These are phyloP conservation scores for Drosophila picticornis DNA, from an alignment of 2,888 invertebrate species.

Conservation along the genomic window DNA sequence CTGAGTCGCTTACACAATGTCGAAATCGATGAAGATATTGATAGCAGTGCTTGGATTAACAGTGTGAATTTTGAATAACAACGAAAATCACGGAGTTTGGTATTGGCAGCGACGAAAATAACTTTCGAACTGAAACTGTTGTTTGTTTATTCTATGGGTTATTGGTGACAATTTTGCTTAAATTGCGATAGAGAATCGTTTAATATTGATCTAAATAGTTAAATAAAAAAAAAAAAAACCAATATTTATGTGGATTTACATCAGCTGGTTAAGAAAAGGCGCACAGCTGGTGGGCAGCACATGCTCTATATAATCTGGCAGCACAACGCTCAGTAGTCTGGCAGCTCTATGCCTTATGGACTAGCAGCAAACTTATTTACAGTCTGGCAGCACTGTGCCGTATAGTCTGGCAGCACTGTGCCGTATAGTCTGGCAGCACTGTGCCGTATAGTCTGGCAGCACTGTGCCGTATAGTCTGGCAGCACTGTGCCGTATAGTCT, in stretches of 20 bases:
- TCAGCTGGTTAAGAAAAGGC: slow-evolving; percentile 20
- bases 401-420: neutral
- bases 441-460: neutral
- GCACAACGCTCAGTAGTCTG: slow-evolving; percentile 2
- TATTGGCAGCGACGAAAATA: neutral
- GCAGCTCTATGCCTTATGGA: neutral
- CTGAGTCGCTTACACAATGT: slow-evolving; percentile 66
- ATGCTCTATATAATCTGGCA: neutral
- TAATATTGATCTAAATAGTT: neutral
- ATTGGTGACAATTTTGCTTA: neutral
- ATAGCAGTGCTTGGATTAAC: slow-evolving; percentile 31
- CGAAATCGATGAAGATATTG: slow-evolving; percentile 69
- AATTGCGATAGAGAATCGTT: neutral
- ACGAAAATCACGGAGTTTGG: slow-evolving; percentile 8
- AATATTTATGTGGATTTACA: neutral
- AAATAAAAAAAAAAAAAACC: neutral
- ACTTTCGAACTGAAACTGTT: neutral
- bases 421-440: neutral
- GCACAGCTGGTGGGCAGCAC: neutral
- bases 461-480: neutral
- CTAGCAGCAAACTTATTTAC: neutral
- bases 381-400: slow-evolving; percentile 12
- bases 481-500: too few relatives aligned
- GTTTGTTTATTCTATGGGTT: neutral
- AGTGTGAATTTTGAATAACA: slow-evolving; percentile 11